Evolutionary conservation across 2,797 vertebrate genomes (phyloP).

Genomic region (Sphenopsis melanotis): DNA sequence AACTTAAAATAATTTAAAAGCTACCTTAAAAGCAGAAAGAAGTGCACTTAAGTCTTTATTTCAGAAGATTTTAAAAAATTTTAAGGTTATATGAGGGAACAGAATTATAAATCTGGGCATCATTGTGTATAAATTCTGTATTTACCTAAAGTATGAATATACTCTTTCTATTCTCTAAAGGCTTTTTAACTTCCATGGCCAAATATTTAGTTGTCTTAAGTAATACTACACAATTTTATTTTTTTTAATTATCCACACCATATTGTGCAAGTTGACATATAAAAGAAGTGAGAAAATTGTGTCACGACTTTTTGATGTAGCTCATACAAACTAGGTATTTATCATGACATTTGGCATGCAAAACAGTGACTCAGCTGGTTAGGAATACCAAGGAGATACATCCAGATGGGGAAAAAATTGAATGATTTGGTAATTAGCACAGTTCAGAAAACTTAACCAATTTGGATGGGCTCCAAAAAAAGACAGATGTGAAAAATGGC

Average conservation of each 20-base stretch:
- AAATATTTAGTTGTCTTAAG: neutral
- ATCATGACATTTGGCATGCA: constrained; percentile 25
- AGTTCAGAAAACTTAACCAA: constrained; percentile 4
- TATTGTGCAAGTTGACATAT: constrained; percentile 28
- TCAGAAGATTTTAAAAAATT: accelerated
- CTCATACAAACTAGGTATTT: constrained; percentile 13
- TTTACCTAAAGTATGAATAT: accelerated
- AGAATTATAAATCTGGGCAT: neutral
- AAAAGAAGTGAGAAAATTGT: constrained; percentile 43
- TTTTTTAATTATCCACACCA: neutral
- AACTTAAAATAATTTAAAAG: neutral
- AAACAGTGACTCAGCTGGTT: neutral
- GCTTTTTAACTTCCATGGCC: neutral
- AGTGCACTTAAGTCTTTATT: neutral
- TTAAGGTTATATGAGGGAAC: neutral
- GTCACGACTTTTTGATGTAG: constrained; percentile 17
- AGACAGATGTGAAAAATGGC: constrained; percentile 29
- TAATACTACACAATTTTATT: neutral
- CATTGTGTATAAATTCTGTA: neutral
- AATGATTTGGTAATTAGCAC: constrained; percentile 15
- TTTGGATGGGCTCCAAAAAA: constrained; percentile 6
- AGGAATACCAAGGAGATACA: neutral
- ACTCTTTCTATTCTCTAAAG: neutral
- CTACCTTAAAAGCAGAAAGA: neutral
- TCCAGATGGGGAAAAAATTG: neutral